phyloP scores from a whole-genome alignment of 2,113 vertebrate species.

The Petroica traversi region DNA sequence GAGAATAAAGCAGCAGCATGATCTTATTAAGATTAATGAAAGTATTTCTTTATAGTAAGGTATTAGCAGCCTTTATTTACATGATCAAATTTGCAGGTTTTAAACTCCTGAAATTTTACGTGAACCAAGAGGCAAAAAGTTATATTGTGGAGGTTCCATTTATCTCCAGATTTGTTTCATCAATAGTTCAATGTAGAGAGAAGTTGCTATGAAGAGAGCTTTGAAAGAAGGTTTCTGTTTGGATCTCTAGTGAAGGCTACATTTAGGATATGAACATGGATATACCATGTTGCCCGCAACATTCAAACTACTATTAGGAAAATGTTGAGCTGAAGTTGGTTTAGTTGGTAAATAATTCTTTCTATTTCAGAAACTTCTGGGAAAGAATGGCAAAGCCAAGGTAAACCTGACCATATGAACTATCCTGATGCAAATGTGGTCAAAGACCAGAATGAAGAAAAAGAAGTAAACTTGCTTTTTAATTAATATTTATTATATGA shows the following conservation, averaged over 20 bases:
- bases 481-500: background rate
- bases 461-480: background rate
- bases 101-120: background rate
- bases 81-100: background rate
- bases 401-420: background rate
- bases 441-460: background rate
- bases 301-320: background rate
- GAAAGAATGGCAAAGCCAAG: background rate
- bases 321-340: background rate
- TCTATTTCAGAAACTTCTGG: background rate
- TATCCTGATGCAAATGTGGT: background rate
- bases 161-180: background rate
- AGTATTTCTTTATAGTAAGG: background rate
- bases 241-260: background rate
- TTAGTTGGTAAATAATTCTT: background rate
- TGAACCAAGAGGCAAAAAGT: background rate
- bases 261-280: background rate
- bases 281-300: background rate
- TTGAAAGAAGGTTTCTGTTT: background rate
- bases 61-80: background rate
- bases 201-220: background rate
- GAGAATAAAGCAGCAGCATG: background rate
- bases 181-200: background rate
- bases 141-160: background rate
- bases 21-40: background rate